Evolutionary conservation across 64 coral and sea anemone genomes (phyloP), one percentile per base, ranked within the genome.

Genomic region (Stylophora pistillata): DNA sequence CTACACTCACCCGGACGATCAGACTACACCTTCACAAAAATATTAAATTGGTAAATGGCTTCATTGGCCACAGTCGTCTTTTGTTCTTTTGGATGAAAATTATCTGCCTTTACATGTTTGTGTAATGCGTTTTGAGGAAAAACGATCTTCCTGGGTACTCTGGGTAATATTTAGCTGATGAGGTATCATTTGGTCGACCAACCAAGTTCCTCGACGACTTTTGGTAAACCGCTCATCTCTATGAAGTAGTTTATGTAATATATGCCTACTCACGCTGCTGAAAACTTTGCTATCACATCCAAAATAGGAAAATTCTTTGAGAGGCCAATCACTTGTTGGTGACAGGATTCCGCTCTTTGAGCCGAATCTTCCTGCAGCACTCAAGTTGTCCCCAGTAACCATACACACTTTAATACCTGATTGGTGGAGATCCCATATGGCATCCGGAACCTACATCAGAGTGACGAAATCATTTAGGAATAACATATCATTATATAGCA

Each of bases 321-420:
- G 56, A 18, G 79, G 81, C 89, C 90, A 92, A 11, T 92, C 47
- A 3, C n/a, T 14, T 15, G 80, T 77, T 41, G 90, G 90, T 28
- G 78, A 57, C 53, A 92, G 75, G 13, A 92, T 59, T 34, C 90
- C 90, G 18, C 58, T 65, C 29, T 86, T 92, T n/a, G 61, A 77
- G 41, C 81, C 90, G 30, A 92, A 86, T 70, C 56, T 53, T 64
- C 73, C 90, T 4, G 82, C 81, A 68, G 90, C 76, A 71, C 85
- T 83, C 25, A 92, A 41, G 54, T 85, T 92, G 15, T 72, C 82
- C n/a, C 82, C 90, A 0, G 82, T 92, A 2, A 92, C 81, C 90
- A 92, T 86, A 41, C 56, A 56, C 52, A 86, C 75, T 37, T 78
- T 58, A 15, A 92, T 52, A 32, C 90, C 90, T 57, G 82, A 82